Base-by-base conservation (phyloP, 2,888 invertebrate species). In the Ischnura elegans region DNA sequence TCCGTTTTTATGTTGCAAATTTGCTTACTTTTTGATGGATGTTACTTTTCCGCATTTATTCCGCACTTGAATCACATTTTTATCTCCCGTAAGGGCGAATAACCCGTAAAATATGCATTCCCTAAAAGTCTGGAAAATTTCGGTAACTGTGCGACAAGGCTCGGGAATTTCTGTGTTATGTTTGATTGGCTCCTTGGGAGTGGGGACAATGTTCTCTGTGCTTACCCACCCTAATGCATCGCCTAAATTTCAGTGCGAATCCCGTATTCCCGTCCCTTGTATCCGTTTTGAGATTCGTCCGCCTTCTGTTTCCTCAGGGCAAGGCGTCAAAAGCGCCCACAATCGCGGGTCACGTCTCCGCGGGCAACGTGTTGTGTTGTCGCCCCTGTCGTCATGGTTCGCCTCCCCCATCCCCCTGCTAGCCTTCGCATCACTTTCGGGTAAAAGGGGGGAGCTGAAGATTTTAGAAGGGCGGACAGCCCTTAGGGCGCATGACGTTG, bases 401-500 rank as follows among this genome's bases (percentile, higher is more conserved):
- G n/a, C 8, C 25, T 25, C 5, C 61, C 61, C 61, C 61, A 5
- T 10, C 61, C 76, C 36, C n/a, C 76, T 2, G 29, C 36, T 25
- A 0, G 29, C 76, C 76, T 76, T 25, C 76, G 3, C 25, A 76
- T 21, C 76, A 76, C 76, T 76, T n/a, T 8, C 76, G 5, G 76
- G 76, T 29, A 76, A 36, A 36, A 61, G 61, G 87, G 51, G 51
- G 8, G 51, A 51, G 51, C 2, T n/a, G n/a, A n/a, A n/a, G 43
- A 43, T 90, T 86, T 90, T 42, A 51, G 87, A 51, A 47, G 87
- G 29, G 90, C 42, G 43, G 90, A n/a, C 55, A 4, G 29, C 86
- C 61, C 90, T 43, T 45, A 51, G 90, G 29, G 51, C 90, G 90
- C 55, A 90, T 61, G 19, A 90, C 61, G 61, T 90, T 90, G 90